These are phyloP conservation scores for Poecilia latipinna DNA, from an alignment of 2,113 vertebrate genomes.

Conservation along the genomic window DNA sequence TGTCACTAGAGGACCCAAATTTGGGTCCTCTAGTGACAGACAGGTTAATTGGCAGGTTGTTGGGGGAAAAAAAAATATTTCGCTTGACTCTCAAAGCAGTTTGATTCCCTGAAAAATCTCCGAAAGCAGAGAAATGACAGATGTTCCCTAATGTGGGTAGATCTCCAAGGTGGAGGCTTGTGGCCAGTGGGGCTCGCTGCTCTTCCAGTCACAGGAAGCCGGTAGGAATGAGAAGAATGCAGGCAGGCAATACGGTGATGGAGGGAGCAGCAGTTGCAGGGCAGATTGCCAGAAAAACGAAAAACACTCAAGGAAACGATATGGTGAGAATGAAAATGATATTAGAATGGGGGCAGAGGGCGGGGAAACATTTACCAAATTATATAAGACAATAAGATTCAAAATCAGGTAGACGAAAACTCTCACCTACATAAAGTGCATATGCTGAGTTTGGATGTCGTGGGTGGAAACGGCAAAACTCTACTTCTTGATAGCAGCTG, in stretches of 20 bases:
- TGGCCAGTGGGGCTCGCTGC: conserved; percentile 58
- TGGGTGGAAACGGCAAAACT: neutral
- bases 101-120: neutral
- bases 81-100: neutral
- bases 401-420: neutral
- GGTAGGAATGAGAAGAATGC: conserved; percentile 78
- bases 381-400: neutral
- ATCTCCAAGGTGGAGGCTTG: conserved; percentile 63
- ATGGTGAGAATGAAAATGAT: conserved; percentile 27
- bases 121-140: conserved; percentile 26
- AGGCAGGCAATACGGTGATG: conserved; percentile 72
- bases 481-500: conserved; percentile 3
- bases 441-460: conserved; percentile 1
- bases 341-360: neutral
- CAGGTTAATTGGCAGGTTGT: neutral
- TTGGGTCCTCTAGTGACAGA: too few relatives aligned
- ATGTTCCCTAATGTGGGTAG: conserved; percentile 43
- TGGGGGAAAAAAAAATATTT: too few relatives aligned
- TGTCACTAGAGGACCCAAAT: too few relatives aligned
- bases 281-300: conserved; percentile 62
- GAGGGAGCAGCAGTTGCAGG: conserved; percentile 70
- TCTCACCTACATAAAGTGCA: neutral
- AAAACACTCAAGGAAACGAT: conserved; percentile 45
- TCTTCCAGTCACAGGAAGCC: conserved; percentile 75
- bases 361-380: neutral